Conservation (phyloP, 2,888 invertebrate genomes). For the Phaedon cochleariae region DNA sequence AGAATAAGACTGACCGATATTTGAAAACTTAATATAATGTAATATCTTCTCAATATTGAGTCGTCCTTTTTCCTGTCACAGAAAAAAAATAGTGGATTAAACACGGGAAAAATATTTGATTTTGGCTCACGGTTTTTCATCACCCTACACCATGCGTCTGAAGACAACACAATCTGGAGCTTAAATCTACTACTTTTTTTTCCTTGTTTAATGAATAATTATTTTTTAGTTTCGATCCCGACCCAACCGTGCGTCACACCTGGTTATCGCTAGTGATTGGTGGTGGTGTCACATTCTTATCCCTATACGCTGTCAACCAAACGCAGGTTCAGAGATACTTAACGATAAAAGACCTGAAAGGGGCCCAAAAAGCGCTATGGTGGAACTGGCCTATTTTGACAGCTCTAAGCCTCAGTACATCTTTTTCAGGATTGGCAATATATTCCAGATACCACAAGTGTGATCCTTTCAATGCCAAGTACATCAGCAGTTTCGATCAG, state of each 20-base stretch:
- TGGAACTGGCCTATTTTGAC: constrained; percentile 83
- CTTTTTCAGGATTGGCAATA: constrained; percentile 77
- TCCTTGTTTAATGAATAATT: constrained; percentile 9
- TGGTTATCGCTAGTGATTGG: constrained; percentile 85
- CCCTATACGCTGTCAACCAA: constrained; percentile 88
- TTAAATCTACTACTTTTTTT: background rate
- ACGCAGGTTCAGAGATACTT: constrained; percentile 81
- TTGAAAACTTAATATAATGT: too few relatives aligned
- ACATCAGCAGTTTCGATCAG: constrained; percentile 77
- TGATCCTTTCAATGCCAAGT: constrained; percentile 74
- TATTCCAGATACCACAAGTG: constrained; percentile 85
- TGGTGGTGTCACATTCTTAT: constrained; percentile 81
- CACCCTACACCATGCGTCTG: too few relatives aligned
- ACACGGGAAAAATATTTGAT: too few relatives aligned
- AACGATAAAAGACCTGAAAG: constrained; percentile 74
- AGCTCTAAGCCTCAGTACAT: constrained; percentile 76
- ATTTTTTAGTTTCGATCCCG: constrained; percentile 72
- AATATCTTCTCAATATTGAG: too few relatives aligned
- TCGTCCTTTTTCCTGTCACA: too few relatives aligned
- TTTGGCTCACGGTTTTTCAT: too few relatives aligned
- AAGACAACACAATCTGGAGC: too few relatives aligned
- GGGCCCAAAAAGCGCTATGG: constrained; percentile 79
- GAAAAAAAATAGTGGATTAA: too few relatives aligned
- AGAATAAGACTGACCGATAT: too few relatives aligned
- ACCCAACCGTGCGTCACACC: constrained; percentile 84